Evolutionary conservation across 2,797 vertebrate species (phyloP).

Genomic region (Muraenolepis orangiensis): DNA sequence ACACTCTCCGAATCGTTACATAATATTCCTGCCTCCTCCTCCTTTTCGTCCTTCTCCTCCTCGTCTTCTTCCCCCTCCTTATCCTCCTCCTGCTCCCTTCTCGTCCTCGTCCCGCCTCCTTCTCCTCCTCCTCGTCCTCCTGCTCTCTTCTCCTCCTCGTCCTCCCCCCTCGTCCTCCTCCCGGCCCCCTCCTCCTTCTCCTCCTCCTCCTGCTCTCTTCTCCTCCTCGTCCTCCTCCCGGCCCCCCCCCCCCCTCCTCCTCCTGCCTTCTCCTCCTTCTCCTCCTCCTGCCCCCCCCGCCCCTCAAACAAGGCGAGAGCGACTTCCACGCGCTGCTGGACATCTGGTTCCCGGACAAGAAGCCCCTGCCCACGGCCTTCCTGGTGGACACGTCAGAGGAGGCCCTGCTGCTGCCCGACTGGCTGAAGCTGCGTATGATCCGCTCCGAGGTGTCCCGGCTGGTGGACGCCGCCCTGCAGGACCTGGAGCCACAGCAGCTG

Average conservation of each 20-base stretch:
- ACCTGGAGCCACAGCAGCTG: constrained; percentile 94
- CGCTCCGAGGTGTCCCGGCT: constrained; percentile 92
- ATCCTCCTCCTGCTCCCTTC: too few relatives aligned
- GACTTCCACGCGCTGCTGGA: constrained; percentile 88
- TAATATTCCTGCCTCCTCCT: too few relatives aligned
- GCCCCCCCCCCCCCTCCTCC: too few relatives aligned
- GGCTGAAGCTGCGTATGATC: constrained; percentile 98
- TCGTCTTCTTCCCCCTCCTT: too few relatives aligned
- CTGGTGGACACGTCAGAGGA: constrained; percentile 97
- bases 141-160: too few relatives aligned
- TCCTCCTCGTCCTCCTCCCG: neutral
- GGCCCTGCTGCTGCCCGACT: constrained; percentile 92
- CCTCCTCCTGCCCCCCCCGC: neutral
- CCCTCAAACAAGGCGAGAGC: constrained; percentile 71
- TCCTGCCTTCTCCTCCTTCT: neutral
- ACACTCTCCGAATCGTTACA: too few relatives aligned
- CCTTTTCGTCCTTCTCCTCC: too few relatives aligned
- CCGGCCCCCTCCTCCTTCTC: too few relatives aligned
- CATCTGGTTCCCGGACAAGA: constrained; percentile 98
- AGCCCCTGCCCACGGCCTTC: constrained; percentile 95
- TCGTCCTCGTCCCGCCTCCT: too few relatives aligned
- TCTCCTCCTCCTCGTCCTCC: too few relatives aligned
- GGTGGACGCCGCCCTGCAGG: constrained; percentile 95
- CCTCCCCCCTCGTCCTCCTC: neutral
- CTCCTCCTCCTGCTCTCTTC: too few relatives aligned